Evolutionary conservation across 2,797 vertebrate genomes (phyloP).

Genomic region (Pitangus sulphuratus): DNA sequence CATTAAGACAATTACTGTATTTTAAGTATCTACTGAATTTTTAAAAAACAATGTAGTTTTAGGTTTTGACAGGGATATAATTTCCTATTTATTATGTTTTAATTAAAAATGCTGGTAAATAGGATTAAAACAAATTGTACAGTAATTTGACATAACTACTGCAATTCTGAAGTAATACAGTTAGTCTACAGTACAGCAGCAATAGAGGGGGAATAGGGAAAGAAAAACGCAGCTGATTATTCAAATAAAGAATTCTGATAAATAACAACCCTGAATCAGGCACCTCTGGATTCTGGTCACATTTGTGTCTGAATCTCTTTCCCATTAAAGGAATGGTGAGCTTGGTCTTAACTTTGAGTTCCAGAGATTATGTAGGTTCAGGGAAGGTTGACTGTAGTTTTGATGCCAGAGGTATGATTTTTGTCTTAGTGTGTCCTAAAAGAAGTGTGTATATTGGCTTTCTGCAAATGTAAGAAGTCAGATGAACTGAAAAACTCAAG

Average conservation of each 20-base stretch:
- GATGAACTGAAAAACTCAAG: background rate
- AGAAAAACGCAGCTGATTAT: background rate
- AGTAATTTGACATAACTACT: conserved; percentile 1
- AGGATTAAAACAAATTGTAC: conserved; percentile 28
- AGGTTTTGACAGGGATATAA: conserved; percentile 25
- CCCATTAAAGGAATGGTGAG: accelerated
- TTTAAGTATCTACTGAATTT: conserved; percentile 19
- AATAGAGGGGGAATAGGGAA: background rate
- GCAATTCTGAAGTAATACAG: background rate
- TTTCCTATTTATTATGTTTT: conserved; percentile 42
- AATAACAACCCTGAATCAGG: background rate
- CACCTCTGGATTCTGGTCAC: background rate
- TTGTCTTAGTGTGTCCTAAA: background rate
- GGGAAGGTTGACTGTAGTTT: background rate
- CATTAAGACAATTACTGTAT: conserved; percentile 58
- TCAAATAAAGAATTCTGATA: background rate
- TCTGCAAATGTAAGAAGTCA: background rate
- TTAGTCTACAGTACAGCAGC: background rate
- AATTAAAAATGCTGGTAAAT: conserved; percentile 44
- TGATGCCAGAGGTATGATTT: background rate
- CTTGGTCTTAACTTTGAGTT: background rate
- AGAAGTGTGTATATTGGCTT: background rate
- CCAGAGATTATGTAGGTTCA: background rate
- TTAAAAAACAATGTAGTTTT: conserved; percentile 6
- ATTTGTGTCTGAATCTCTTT: background rate